Percentiles rank a stretch among this genome's conserved stretches.
Conservation (phyloP, 2,797 vertebrate genomes). For the Poeciliopsis infans region DNA sequence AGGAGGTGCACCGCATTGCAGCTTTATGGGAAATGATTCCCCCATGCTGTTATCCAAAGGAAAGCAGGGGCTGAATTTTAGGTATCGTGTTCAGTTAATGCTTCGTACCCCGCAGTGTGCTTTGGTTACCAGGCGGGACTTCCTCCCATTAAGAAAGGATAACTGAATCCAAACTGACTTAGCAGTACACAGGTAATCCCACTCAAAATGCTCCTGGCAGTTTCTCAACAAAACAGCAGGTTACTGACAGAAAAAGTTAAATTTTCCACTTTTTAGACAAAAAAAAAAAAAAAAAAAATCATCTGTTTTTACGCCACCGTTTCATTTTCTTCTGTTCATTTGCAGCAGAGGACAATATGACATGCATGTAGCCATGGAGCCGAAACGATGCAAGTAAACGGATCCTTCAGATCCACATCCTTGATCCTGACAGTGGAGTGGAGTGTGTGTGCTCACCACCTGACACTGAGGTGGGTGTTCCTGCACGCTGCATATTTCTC, state of each 20-base stretch:
- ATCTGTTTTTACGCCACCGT: background rate
- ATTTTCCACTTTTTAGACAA: constrained; percentile 50
- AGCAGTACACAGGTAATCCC: constrained; percentile 31
- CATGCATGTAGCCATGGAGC: background rate
- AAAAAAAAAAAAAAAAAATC: constrained; percentile 3
- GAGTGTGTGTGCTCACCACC: constrained; percentile 30
- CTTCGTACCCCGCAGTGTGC: constrained; percentile 21
- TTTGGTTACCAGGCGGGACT: constrained; percentile 46
- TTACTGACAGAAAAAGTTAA: constrained; percentile 51
- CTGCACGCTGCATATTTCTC: constrained; percentile 62
- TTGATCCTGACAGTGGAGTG: constrained; percentile 25
- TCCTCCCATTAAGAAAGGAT: constrained; percentile 60
- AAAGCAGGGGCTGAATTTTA: constrained; percentile 35
- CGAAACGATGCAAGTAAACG: background rate
- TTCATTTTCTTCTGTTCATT: background rate
- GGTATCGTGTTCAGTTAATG: constrained; percentile 50
- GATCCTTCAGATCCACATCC: constrained; percentile 20
- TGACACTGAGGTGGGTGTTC: constrained; percentile 58
- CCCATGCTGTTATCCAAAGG: constrained; percentile 36
- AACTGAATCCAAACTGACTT: constrained; percentile 45
- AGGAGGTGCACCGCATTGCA: constrained; percentile 25
- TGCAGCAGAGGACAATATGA: background rate
- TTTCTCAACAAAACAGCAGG: constrained; percentile 26
- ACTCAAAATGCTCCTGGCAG: constrained; percentile 58
- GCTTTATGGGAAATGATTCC: constrained; percentile 37